These are phyloP conservation scores for Callithrix jacchus DNA, from an alignment of 2,113 vertebrate genomes.

Conservation along the genomic window DNA sequence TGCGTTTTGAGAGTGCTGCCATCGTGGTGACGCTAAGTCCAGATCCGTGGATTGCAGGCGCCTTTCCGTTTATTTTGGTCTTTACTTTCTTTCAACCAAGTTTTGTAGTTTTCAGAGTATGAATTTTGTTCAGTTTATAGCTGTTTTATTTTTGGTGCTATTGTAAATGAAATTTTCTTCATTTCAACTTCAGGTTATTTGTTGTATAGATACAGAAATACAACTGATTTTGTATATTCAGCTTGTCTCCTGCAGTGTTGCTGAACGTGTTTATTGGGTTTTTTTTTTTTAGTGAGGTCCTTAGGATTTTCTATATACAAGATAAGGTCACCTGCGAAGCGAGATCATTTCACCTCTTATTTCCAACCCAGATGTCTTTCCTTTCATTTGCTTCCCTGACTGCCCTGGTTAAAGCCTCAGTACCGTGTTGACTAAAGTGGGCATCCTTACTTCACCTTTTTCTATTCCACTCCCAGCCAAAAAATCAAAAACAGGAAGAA, in stretches of 20 bases:
- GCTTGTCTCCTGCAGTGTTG: background rate
- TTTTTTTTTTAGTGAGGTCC: background rate
- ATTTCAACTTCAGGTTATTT: background rate
- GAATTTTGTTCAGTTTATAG: background rate
- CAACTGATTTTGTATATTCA: background rate
- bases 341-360: background rate
- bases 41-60: background rate
- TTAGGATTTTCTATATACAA: background rate
- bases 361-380: background rate
- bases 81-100: background rate
- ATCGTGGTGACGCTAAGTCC: background rate
- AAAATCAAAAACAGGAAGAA: background rate
- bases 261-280: background rate
- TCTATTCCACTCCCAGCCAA: background rate
- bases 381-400: background rate
- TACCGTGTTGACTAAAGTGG: fast-evolving
- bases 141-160: background rate
- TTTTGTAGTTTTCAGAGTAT: background rate
- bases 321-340: background rate
- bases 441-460: background rate
- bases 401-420: background rate
- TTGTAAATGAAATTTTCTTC: background rate
- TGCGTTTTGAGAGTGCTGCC: background rate
- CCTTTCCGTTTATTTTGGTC: background rate
- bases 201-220: background rate